Percentiles rank a stretch among this genome's conserved stretches.
Conservation (phyloP, 2,888 invertebrate species). For the Hetaerina titia region DNA sequence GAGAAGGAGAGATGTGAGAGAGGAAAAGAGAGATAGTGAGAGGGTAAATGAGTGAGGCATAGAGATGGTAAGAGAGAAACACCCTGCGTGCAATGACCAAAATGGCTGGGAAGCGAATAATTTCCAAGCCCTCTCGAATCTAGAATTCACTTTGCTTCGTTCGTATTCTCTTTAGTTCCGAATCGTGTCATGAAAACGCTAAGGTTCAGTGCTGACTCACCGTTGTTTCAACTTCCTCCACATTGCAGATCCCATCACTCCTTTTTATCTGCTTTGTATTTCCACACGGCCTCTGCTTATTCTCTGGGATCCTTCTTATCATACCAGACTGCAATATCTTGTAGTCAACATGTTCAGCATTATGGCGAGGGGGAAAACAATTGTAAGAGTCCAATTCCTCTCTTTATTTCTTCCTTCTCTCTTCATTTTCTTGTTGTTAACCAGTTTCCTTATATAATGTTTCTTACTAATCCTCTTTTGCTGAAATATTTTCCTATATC, state of each 20-base stretch:
- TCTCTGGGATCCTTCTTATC: not conserved
- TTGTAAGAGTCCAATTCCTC: not conserved
- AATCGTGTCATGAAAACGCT: not conserved
- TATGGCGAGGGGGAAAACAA: not conserved
- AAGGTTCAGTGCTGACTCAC: not conserved
- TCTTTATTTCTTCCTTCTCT: not conserved
- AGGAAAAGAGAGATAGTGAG: too few species aligned
- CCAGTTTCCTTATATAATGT: not conserved
- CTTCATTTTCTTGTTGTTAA: not conserved
- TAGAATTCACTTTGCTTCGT: not conserved
- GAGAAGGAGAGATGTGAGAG: too few species aligned
- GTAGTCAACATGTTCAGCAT: constrained; percentile 15
- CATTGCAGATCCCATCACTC: not conserved
- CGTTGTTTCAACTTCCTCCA: not conserved
- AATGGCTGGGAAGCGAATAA: not conserved
- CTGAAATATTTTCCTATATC: not conserved
- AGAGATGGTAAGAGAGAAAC: not conserved
- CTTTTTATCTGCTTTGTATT: not conserved
- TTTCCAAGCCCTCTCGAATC: not conserved
- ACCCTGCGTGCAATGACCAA: not conserved
- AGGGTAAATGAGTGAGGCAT: too few species aligned
- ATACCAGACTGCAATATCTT: not conserved
- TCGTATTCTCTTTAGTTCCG: not conserved
- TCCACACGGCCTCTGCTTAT: not conserved
- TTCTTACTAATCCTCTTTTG: not conserved